phyloP scores from a whole-genome alignment of 2,797 vertebrate species.

The Phataginus tetradactyla region DNA sequence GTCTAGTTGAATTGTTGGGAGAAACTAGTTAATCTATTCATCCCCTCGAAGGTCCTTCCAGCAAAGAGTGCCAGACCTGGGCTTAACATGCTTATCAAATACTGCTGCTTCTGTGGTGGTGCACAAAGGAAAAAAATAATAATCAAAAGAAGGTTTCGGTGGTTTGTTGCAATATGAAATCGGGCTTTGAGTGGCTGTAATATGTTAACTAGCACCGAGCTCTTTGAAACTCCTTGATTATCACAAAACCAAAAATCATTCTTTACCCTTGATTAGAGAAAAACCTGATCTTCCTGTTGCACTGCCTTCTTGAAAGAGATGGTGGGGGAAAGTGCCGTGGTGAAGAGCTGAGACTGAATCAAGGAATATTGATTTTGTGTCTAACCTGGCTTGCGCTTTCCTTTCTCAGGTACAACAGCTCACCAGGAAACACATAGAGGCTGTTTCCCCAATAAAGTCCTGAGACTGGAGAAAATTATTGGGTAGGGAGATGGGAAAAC shows the following conservation, averaged over 20 bases:
- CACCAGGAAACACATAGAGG: conserved; percentile 44
- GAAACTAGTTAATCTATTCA: conserved; percentile 63
- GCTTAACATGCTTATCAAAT: conserved; percentile 68
- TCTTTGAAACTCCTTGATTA: conserved; percentile 66
- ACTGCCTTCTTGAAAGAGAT: conserved; percentile 63
- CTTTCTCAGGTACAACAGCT: conserved; percentile 58
- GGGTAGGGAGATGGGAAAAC: neutral
- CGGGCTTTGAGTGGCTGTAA: conserved; percentile 56
- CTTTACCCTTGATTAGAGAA: conserved; percentile 71
- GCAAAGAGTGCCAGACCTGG: neutral
- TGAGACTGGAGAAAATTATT: conserved; percentile 45
- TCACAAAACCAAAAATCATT: conserved; percentile 67
- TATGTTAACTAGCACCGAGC: conserved; percentile 57
- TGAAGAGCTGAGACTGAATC: conserved; percentile 53
- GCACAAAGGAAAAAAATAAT: conserved; percentile 37
- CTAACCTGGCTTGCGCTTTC: conserved; percentile 50
- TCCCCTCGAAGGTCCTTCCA: conserved; percentile 1
- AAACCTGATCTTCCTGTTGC: conserved; percentile 67
- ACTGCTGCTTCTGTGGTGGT: conserved; percentile 17
- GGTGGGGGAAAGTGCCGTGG: neutral
- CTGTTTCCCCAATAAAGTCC: conserved; percentile 67
- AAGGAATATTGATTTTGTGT: conserved; percentile 77
- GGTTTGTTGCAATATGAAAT: conserved; percentile 57
- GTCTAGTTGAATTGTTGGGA: conserved; percentile 50
- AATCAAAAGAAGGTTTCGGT: conserved; percentile 59